Evolutionary conservation across 2,888 invertebrate species (phyloP), one percentile per base, ranked within the genome.

Genomic region (Clitarchus hookeri): DNA sequence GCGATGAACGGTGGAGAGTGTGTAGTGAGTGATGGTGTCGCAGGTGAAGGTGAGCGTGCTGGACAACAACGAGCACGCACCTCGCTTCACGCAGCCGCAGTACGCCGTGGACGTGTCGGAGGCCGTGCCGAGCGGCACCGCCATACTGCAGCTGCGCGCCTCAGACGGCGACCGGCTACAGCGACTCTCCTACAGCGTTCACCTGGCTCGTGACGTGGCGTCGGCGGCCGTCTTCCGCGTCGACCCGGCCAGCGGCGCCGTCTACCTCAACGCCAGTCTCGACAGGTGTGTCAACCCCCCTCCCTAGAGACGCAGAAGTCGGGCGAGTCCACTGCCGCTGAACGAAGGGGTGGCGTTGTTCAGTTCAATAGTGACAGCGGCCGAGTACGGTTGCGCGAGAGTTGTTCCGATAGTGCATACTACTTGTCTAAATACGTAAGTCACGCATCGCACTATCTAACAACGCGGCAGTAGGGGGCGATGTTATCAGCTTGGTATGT

Each of bases 31-130:
- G 48, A 8, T 48, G 48, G 19, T 65, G 65, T 27, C 44, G 23
- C 91, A 95, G 94, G 92, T 98, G 84, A 93, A 94, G 90, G 94
- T 98, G 84, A 94, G 94, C 85, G 97, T 98, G 77, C 94, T 97
- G 88, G 97, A 98, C 91, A 95, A 95, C 85, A 97, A 97, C 92
- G 97, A 98, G 91, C 96, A 96, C 90, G 94, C 96, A 84, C 98
- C 98, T 12, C 93, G 94, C 90, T 98, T 98, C 92, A 93, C 94
- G 0, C 94, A 95, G 89, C 92, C 92, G 65, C 90, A 94, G 48
- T 98, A 98, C 91, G 92, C 92, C 85, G 95, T 96, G 26, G 96
- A 96, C 90, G 95, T 97, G 88, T 95, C 96, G 0, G 98, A 98
- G 92, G 95, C 94, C 89, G 94, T 95, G 44, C 94, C 95, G 84